Evolutionary conservation across 1,140 invertebrate genomes (phyloP), one percentile per base, ranked within the genome.

Genomic region (Bactericera cockerelli): DNA sequence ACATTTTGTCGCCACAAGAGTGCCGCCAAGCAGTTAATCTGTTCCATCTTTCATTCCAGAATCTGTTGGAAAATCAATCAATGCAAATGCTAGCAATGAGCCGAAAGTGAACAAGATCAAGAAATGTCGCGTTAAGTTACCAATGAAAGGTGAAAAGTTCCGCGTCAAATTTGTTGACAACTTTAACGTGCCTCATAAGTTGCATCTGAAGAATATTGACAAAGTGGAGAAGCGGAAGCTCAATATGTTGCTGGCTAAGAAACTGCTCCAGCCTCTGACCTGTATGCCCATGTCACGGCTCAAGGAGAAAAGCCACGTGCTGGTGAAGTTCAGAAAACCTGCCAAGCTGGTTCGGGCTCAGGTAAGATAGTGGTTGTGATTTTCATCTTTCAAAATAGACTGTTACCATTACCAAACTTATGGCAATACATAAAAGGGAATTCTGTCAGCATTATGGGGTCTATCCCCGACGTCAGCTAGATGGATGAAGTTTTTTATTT

Each of bases 311-410:
- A 6, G 42, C 19, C 22, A 49, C 19, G 42, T 49, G 4, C 22
- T 49, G 42, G n/a, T 22, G 4, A 16, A 19, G n/a, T 49, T 16
- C 42, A 22, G 42, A 22, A 22, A 49, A 22, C 28, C 28, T 31
- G 22, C n/a, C 42, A 49, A 49, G 42, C 19, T 49, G 42, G 19
- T 49, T 49, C 42, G 42, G 42, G 42, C n/a, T 22, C 42, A 49
- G 42, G 42, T 49, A 49, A 49, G 6, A 22, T 49, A 19, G 42
- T 6, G 28, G n/a, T n/a, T n/a, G n/a, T n/a, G n/a, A n/a, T n/a
- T n/a, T n/a, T n/a, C n/a, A n/a, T n/a, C n/a, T n/a, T n/a, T n/a
- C n/a, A n/a, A n/a, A n/a, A n/a, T n/a, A n/a, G n/a, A n/a, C n/a
- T n/a, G n/a, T n/a, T n/a, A n/a, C n/a, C n/a, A n/a, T n/a, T n/a